A percentile compares a stretch with the other conserved stretches of the same genome.
Conservation (phyloP, 2,888 invertebrate species). For the Dynastes maya region DNA sequence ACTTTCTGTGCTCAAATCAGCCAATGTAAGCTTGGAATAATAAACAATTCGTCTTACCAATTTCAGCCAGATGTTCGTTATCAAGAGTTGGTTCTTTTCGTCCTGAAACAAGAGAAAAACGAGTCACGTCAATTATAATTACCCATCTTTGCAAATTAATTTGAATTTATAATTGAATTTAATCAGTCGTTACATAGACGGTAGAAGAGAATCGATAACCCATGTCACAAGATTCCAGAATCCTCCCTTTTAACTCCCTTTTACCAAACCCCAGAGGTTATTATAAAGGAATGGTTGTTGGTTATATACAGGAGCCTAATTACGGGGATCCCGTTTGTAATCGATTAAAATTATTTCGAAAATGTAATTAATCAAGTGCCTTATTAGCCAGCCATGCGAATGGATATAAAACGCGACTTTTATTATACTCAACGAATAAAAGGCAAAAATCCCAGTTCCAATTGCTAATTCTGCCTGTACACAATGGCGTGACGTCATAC, state of each 20-base stretch:
- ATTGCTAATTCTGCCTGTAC: background rate
- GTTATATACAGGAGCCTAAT: conserved; percentile 1
- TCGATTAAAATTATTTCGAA: conserved; percentile 14
- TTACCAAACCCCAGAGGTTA: conserved; percentile 1
- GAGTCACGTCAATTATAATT: conserved; percentile 1
- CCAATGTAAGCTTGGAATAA: background rate
- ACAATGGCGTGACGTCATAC: conserved; percentile 4
- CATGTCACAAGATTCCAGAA: conserved; percentile 4
- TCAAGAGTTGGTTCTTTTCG: conserved; percentile 97
- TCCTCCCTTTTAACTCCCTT: background rate
- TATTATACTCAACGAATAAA: background rate
- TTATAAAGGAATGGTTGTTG: background rate
- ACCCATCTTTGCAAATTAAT: conserved; percentile 20
- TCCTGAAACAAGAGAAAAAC: conserved; percentile 78
- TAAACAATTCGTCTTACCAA: conserved; percentile 79
- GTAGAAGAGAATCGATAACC: conserved; percentile 6
- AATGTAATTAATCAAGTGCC: conserved; percentile 13
- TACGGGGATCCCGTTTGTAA: background rate
- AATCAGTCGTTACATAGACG: conserved; percentile 2
- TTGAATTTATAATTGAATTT: conserved; percentile 29
- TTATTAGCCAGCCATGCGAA: background rate
- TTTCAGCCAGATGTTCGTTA: conserved; percentile 97
- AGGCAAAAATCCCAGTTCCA: background rate
- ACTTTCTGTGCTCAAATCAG: background rate
- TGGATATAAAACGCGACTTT: background rate